Evolutionary conservation across 1,140 invertebrate genomes (phyloP).

Genomic region (Philaenus spumarius): DNA sequence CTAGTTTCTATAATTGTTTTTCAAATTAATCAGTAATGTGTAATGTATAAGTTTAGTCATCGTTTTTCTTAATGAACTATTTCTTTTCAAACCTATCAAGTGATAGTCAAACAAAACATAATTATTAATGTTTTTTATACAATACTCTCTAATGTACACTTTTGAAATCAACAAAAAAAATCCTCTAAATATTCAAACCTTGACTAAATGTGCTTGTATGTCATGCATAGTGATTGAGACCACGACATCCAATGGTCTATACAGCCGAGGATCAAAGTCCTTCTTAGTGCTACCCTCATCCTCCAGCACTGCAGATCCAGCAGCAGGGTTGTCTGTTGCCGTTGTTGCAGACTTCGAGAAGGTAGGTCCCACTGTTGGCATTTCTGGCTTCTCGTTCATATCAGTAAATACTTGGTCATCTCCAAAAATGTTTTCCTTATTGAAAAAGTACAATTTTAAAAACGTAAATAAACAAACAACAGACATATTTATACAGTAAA

Average conservation of each 20-base stretch:
- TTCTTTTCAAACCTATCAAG: no score
- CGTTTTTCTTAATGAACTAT: no score
- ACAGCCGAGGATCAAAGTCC: slow-evolving; percentile 76
- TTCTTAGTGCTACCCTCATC: slow-evolving; percentile 47
- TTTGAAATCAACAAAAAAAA: no score
- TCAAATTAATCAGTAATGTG: no score
- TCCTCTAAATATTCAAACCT: no score
- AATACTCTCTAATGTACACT: no score
- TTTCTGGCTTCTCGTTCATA: slow-evolving; percentile 48
- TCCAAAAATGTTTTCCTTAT: slow-evolving; percentile 91
- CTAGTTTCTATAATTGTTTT: no score
- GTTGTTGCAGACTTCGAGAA: slow-evolving; percentile 1
- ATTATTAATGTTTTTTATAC: no score
- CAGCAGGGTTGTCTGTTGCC: slow-evolving; percentile 32
- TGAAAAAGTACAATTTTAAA: no score
- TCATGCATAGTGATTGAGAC: slow-evolving; percentile 94
- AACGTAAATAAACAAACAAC: no score
- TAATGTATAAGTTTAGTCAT: no score
- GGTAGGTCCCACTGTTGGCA: slow-evolving; percentile 10
- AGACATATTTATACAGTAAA: slow-evolving; percentile 8
- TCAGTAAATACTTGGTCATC: slow-evolving; percentile 91
- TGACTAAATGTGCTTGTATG: slow-evolving; percentile 87
- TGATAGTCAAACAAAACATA: no score
- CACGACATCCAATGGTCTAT: slow-evolving; percentile 82
- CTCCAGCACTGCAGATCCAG: slow-evolving; percentile 45